Evolutionary conservation across 1,140 invertebrate genomes (phyloP).

Genomic region (Andricus grossulariae): DNA sequence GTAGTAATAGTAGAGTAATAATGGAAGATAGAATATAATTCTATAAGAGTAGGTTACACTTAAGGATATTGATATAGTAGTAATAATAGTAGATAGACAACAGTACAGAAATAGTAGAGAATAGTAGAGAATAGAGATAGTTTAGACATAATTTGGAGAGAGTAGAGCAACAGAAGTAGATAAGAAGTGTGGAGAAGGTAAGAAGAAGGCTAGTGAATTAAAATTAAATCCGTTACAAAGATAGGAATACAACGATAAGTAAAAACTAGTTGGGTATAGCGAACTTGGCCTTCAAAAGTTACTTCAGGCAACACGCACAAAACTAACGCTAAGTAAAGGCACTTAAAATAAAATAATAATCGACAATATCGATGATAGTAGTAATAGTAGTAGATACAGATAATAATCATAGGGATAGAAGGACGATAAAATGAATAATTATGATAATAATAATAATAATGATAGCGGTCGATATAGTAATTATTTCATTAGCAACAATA

Average conservation of each 20-base stretch:
- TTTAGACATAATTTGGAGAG: constrained; percentile 32
- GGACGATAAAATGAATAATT: constrained; percentile 47
- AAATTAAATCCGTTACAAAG: constrained; percentile 41
- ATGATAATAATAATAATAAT: constrained; percentile 37
- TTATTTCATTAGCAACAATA: constrained; percentile 15
- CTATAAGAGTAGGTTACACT: not conserved
- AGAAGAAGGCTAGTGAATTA: constrained; percentile 25
- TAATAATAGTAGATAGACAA: constrained; percentile 45
- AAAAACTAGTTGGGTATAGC: constrained; percentile 42
- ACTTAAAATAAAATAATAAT: constrained; percentile 37
- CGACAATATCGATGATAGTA: constrained; percentile 41
- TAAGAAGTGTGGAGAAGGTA: not conserved
- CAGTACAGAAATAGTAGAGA: constrained; percentile 26
- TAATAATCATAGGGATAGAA: constrained; percentile 53
- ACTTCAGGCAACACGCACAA: constrained; percentile 14
- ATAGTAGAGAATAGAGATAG: constrained; percentile 36
- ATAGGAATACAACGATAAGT: constrained; percentile 46
- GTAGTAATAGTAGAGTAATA: constrained; percentile 43
- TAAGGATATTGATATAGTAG: constrained; percentile 46
- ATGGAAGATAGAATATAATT: constrained; percentile 36
- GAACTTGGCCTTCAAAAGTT: not conserved
- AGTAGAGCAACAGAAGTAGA: constrained; percentile 41
- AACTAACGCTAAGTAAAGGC: constrained; percentile 33
- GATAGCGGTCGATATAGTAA: constrained; percentile 20
- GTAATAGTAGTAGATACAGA: constrained; percentile 53